Conservation (phyloP, 1,140 invertebrate species). For the Nasonia vitripennis region DNA sequence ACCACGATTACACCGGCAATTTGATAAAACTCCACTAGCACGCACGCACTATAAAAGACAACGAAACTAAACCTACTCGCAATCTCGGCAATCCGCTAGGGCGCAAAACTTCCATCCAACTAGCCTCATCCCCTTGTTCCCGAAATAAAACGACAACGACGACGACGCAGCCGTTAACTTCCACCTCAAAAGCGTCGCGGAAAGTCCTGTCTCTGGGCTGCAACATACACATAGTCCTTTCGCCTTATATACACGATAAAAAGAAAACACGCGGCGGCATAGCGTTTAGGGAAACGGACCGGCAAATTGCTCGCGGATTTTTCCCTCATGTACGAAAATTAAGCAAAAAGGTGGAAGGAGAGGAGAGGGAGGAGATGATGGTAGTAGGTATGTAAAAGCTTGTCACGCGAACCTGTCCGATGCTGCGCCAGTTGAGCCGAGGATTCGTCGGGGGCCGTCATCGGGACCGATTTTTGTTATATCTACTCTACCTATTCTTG, state of each 20-base stretch:
- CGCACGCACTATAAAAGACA: neutral
- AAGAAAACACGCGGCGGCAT: neutral
- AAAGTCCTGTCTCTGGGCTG: no score
- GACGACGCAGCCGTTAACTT: constrained; percentile 16
- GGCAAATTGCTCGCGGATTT: constrained; percentile 40
- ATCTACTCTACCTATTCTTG: neutral
- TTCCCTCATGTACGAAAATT: constrained; percentile 38
- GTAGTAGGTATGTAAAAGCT: neutral
- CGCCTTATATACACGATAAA: constrained; percentile 7
- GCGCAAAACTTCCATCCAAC: constrained; percentile 20
- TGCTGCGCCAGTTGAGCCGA: neutral
- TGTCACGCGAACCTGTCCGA: constrained; percentile 61
- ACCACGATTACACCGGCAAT: no score
- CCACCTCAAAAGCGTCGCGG: neutral
- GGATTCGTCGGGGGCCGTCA: neutral
- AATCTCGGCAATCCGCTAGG: neutral
- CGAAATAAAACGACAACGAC: constrained; percentile 16
- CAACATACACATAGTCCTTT: neutral
- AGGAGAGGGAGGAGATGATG: neutral
- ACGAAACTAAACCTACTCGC: neutral
- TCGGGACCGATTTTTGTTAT: constrained; percentile 23
- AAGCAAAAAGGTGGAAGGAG: constrained; percentile 14
- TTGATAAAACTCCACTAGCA: no score
- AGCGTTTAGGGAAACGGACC: constrained; percentile 35
- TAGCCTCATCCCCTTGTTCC: neutral